These are phyloP conservation scores for Acanthosepion esculentum DNA, from an alignment of 2,888 invertebrate species.

Conservation along the genomic window DNA sequence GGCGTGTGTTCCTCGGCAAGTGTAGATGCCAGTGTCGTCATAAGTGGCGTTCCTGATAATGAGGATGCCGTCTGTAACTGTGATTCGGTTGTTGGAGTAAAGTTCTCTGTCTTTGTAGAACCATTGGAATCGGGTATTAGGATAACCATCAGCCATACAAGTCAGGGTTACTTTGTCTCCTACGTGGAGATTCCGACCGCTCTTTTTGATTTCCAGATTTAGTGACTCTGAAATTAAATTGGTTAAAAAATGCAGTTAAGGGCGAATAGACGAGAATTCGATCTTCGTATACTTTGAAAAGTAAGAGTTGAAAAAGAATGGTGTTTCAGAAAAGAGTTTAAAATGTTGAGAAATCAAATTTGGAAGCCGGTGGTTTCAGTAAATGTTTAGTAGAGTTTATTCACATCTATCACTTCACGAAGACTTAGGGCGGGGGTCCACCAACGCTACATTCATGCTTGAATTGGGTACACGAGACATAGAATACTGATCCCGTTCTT, in stretches of 20 bases:
- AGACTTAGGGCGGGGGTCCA: too few relatives aligned
- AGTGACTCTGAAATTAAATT: slow-evolving; percentile 60
- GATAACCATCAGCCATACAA: slow-evolving; percentile 69
- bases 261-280: neutral
- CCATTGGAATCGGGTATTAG: slow-evolving; percentile 63
- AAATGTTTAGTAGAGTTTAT: too few relatives aligned
- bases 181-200: slow-evolving; percentile 61
- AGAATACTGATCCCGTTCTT: too few relatives aligned
- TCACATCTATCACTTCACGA: too few relatives aligned
- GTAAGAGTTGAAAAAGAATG: too few relatives aligned
- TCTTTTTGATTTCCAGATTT: slow-evolving; percentile 61
- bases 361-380: too few relatives aligned
- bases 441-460: too few relatives aligned
- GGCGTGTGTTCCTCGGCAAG: slow-evolving; percentile 66
- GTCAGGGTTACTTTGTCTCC: slow-evolving; percentile 64
- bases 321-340: neutral
- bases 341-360: neutral
- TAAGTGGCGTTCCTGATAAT: slow-evolving; percentile 61
- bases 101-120: slow-evolving; percentile 63
- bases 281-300: neutral
- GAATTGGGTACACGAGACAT: too few relatives aligned
- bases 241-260: neutral
- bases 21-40: slow-evolving; percentile 69
- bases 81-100: slow-evolving; percentile 55
- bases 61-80: slow-evolving; percentile 59